A percentile compares a stretch with the other conserved stretches of the same genome.
phyloP scores from a whole-genome alignment of 2,797 vertebrate genomes.

The Monodelphis domestica region DNA sequence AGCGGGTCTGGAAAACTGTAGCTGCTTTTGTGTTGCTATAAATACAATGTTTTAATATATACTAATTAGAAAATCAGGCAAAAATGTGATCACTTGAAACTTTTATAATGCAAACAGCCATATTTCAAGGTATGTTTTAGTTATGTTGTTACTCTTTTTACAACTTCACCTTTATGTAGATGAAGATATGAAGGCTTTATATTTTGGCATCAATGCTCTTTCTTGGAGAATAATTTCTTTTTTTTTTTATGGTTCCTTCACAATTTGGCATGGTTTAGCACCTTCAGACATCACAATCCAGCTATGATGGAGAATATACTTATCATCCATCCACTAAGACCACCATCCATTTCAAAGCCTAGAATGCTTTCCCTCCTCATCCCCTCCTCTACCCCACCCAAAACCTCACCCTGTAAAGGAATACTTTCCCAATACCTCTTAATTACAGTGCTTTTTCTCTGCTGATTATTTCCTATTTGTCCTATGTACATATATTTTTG shows the following conservation, averaged over 20 bases:
- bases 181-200: not conserved
- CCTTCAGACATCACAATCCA: slow-evolving; percentile 2
- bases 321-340: slow-evolving; percentile 8
- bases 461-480: not conserved
- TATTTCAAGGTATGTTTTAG: not conserved
- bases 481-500: not conserved
- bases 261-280: not conserved
- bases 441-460: not conserved
- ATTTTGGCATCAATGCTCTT: not conserved
- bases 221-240: slow-evolving; percentile 7
- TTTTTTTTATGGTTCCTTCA: not conserved
- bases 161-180: not conserved
- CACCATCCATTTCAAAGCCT: slow-evolving; percentile 17
- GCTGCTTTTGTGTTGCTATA: slow-evolving; percentile 20
- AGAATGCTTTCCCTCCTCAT: not conserved
- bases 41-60: slow-evolving; percentile 25
- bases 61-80: slow-evolving; percentile 36
- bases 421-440: not conserved
- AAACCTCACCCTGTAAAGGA: not conserved
- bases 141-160: slow-evolving; percentile 25
- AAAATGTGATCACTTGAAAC: slow-evolving; percentile 41
- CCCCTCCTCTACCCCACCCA: not conserved
- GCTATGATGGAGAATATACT: not conserved
- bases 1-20: not conserved
- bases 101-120: slow-evolving; percentile 25